Base-by-base conservation (phyloP, 2,888 invertebrate genomes). In the Julus scandinavius region DNA sequence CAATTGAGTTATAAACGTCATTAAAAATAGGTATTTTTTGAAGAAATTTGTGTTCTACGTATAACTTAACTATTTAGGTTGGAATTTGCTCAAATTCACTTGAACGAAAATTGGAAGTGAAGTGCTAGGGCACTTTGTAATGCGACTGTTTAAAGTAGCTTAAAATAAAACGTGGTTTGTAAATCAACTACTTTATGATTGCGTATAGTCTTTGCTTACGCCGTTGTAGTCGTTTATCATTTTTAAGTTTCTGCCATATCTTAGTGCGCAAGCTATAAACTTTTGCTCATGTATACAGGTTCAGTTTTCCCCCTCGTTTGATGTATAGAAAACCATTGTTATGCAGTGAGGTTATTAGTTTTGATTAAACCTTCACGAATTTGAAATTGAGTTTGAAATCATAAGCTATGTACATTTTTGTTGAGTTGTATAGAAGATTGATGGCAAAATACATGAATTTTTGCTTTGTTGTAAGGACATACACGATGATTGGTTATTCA, bases 111-210 rank as follows among this genome's bases (percentile, higher is more conserved):
- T 20, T 72, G 29, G 20, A 72, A 72, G 72, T 72, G 72, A 72
- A 72, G 72, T 72, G 29, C 72, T 72, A 20, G 20, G 72, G 72
- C 72, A 29, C 72, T 20, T 29, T 72, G 72, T 20, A 72, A 72
- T 72, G 29, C 72, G 72, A 72, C 29, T 72, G 29, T 72, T 72
- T 72, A 72, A 45, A 72, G 72, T 72, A 72, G 72, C 72, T 72
- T 72, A 72, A 72, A 72, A 72, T 29, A 7, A 72, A 72, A 20
- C 20, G 72, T 72, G 72, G 72, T 72, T 72, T 72, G 72, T 72
- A 72, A 72, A 72, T 72, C 72, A 72, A 72, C 72, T 72, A 72
- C 11, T 72, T 72, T 72, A 72, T 29, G 72, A 72, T 72, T 72
- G 72, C 72, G n/a, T 72, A 9, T 29, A 72, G 29, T 20, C 72